Conservation (phyloP, 1,140 invertebrate genomes). For the Lerema accius region DNA sequence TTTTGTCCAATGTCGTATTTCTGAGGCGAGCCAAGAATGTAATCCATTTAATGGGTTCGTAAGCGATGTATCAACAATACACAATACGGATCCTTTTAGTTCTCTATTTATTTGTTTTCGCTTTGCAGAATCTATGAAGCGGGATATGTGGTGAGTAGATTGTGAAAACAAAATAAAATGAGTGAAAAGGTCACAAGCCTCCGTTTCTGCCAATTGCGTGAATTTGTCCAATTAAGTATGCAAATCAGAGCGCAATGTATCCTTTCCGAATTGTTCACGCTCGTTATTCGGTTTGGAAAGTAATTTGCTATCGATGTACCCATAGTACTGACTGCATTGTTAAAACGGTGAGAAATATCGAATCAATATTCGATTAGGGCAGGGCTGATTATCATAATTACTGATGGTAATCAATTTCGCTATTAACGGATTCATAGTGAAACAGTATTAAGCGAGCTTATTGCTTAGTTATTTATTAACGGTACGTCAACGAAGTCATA, state of each 20-base stretch:
- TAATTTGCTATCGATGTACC: neutral
- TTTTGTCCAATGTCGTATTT: conserved; percentile 46
- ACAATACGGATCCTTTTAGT: conserved; percentile 42
- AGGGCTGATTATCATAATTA: conserved; percentile 28
- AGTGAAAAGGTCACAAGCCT: conserved; percentile 6
- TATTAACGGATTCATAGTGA: neutral
- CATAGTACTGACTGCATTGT: neutral
- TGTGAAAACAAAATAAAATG: conserved; percentile 29
- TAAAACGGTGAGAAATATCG: conserved; percentile 3
- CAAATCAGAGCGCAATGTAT: conserved; percentile 34
- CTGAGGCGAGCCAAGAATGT: conserved; percentile 58
- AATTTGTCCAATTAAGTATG: conserved; percentile 29
- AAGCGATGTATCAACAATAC: conserved; percentile 48
- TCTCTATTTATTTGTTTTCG: conserved; percentile 32
- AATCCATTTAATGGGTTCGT: conserved; percentile 59
- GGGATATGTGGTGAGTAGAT: conserved; percentile 13
- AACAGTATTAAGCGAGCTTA: conserved; percentile 1
- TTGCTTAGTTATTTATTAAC: conserved; percentile 25
- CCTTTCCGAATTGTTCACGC: conserved; percentile 25
- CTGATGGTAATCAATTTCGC: conserved; percentile 31
- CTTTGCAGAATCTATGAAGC: neutral
- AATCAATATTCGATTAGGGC: conserved; percentile 36
- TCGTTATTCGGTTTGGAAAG: conserved; percentile 27
- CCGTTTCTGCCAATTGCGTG: conserved; percentile 7
- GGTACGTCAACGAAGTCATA: neutral